Evolutionary conservation across 2,797 vertebrate genomes (phyloP), one percentile per base, ranked within the genome.

Genomic region (Zenarchopterus dispar): DNA sequence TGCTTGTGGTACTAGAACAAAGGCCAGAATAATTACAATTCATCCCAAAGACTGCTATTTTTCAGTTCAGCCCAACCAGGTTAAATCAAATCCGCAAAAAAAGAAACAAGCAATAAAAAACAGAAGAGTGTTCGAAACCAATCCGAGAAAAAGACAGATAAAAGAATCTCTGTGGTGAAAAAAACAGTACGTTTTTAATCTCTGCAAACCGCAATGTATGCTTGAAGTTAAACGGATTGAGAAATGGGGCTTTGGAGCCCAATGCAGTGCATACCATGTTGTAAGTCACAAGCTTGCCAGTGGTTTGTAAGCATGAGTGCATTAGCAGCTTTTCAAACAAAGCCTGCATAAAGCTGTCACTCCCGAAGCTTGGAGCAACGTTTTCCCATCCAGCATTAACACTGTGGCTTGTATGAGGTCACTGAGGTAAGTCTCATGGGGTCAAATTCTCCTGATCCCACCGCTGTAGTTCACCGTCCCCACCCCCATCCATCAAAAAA

Each of bases 381-480:
- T 53, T 55, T 39, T 56, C 42, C 73, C 69, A 73, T 52, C 58
- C 51, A 24, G 48, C 60, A 22, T 69, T 57, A 70, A 31, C 65
- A 66, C 42, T 70, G 59, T 39, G 71, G 74, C 71, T 71, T 71
- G 71, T 82, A 83, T 85, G 78, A 71, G 82, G 76, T 86, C 76
- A 81, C 62, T 78, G 52, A 65, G 52, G 77, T 49, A 48, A 78
- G 42, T 63, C 57, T 59, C 48, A 69, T 2, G 33, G 60, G 70
- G 83, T 85, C 78, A 64, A 39, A 83, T 84, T 86, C 67, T 74
- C 67, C 57, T 31, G 67, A 72, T 75, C 54, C 36, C 41, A 23
- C 70, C 59, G 41, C 19, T 70, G 36, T 71, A 81, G 80, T 76
- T 77, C 67, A 82, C 83, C 67, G 71, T 83, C 82, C 55, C 56